Base-by-base conservation (phyloP, 2,888 invertebrate species). In the Urechis unicinctus region DNA sequence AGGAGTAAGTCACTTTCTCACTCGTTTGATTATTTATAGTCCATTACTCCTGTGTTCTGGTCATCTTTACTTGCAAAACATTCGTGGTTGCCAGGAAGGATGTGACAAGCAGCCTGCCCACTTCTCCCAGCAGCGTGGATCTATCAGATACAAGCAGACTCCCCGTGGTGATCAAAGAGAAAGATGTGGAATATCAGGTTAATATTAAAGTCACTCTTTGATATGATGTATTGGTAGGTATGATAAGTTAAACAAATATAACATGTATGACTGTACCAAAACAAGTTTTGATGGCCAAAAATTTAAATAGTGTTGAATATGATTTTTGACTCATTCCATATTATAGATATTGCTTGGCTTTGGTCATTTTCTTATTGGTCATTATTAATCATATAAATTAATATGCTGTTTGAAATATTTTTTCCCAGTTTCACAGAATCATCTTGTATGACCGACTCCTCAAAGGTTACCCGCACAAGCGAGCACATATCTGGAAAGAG, bases 171-270 rank as follows among this genome's bases (percentile, higher is more conserved):
- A 97, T 98, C 63, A 85, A 91, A 58, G 97, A 98, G 78, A 85
- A 87, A 64, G 96, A 98, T 78, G 92, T 95, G 0, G 94, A 95
- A 73, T 97, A 98, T 80, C 97, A 98, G 80, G 92, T 94, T 72
- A 86, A 49, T 41, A 25, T 36, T n/a, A n/a, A n/a, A n/a, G n/a
- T n/a, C n/a, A n/a, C n/a, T n/a, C n/a, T n/a, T n/a, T n/a, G n/a
- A n/a, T n/a, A n/a, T n/a, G n/a, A n/a, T n/a, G n/a, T n/a, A n/a
- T n/a, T n/a, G n/a, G n/a, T n/a, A n/a, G n/a, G n/a, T n/a, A n/a
- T n/a, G n/a, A n/a, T n/a, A n/a, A n/a, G n/a, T n/a, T n/a, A n/a
- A n/a, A n/a, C n/a, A n/a, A n/a, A n/a, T n/a, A n/a, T n/a, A n/a
- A n/a, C n/a, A n/a, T n/a, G n/a, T n/a, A n/a, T n/a, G n/a, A 17